Percentiles rank a stretch among this genome's conserved stretches.
These are phyloP conservation scores for Synanthedon andrenaeformis DNA, from an alignment of 2,888 invertebrate genomes.

Conservation along the genomic window DNA sequence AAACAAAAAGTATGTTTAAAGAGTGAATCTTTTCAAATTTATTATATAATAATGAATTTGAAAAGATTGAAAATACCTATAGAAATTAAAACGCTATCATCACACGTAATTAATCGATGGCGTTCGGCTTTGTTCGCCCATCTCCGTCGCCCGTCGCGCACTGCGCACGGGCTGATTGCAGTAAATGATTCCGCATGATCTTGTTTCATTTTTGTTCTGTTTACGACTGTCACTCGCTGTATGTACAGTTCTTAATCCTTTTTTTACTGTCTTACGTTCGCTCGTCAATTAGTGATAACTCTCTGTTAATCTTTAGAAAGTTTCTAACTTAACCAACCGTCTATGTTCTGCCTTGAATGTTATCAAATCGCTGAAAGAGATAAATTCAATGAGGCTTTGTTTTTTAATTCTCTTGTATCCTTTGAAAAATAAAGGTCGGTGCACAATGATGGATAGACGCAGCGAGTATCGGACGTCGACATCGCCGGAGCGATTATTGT, in stretches of 20 bases:
- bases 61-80: neutral
- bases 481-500: conserved; percentile 36
- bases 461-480: conserved; percentile 17
- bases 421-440: conserved; percentile 7
- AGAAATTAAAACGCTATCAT: conserved; percentile 10
- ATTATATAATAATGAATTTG: no score
- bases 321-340: neutral
- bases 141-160: conserved; percentile 22
- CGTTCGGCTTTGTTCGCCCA: conserved; percentile 36
- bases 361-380: neutral
- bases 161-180: conserved; percentile 39
- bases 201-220: conserved; percentile 58
- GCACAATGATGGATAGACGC: conserved; percentile 37
- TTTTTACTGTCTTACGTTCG: conserved; percentile 18
- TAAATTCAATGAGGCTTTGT: neutral
- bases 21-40: no score
- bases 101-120: conserved; percentile 11
- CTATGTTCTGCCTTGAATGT: neutral
- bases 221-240: conserved; percentile 38
- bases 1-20: no score
- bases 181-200: conserved; percentile 65
- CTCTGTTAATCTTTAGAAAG: neutral
- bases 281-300: conserved; percentile 45
- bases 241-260: conserved; percentile 24
- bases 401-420: neutral